phyloP scores from a whole-genome alignment of 2,113 vertebrate genomes.

The Fregetta grallaria region DNA sequence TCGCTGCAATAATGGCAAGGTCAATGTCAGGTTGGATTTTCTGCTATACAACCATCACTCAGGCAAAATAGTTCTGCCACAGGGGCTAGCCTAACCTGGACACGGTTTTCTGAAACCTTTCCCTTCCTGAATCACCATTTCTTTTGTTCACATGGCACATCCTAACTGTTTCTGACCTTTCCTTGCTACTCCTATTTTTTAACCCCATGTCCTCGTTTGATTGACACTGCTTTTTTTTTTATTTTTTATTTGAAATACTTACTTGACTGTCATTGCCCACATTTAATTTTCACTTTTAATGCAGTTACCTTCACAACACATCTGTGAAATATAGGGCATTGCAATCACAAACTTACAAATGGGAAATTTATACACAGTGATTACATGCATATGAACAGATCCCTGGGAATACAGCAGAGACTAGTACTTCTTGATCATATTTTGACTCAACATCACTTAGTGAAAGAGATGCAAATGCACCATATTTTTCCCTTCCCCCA shows the following conservation, averaged over 20 bases:
- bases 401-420: neutral
- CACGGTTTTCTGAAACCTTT: slow-evolving; percentile 14
- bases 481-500: neutral
- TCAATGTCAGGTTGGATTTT: slow-evolving; percentile 68
- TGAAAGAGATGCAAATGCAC: neutral
- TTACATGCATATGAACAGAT: neutral
- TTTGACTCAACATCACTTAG: neutral
- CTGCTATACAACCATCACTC: slow-evolving; percentile 44
- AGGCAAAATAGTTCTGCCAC: slow-evolving; percentile 45
- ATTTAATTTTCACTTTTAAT: neutral
- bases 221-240: neutral
- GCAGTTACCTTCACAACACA: neutral
- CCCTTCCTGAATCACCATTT: slow-evolving; percentile 44
- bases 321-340: neutral
- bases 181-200: neutral
- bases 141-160: neutral
- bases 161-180: neutral
- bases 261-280: neutral
- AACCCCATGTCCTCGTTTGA: neutral
- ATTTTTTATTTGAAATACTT: neutral
- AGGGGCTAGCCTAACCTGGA: slow-evolving; percentile 3
- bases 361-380: neutral
- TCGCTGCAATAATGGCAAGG: slow-evolving; percentile 32
- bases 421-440: neutral
- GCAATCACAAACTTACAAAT: neutral